These are phyloP conservation scores for Beaufortia kweichowensis DNA, from an alignment of 2,113 vertebrate species.

Conservation along the genomic window DNA sequence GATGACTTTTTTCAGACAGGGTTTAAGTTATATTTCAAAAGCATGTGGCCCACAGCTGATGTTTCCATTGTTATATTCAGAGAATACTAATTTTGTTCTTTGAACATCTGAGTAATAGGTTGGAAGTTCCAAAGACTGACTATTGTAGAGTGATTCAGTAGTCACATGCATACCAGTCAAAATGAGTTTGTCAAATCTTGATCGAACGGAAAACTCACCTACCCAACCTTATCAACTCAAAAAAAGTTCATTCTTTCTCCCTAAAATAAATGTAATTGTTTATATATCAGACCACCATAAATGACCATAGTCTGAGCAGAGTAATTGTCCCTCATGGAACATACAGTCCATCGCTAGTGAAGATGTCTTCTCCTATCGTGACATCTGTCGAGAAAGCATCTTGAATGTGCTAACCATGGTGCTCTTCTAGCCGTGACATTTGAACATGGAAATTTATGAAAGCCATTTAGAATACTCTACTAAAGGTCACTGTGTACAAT, in stretches of 20 bases:
- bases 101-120: background rate
- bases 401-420: conserved; percentile 26
- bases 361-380: conserved; percentile 9
- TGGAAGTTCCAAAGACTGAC: background rate
- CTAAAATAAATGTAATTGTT: conserved; percentile 18
- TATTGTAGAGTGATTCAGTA: background rate
- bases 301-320: conserved; percentile 19
- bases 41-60: too few relatives aligned
- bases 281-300: conserved; percentile 18
- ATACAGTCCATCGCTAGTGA: background rate
- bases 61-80: background rate
- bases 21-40: too few relatives aligned
- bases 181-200: background rate
- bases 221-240: too few relatives aligned
- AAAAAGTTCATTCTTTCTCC: too few relatives aligned
- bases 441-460: conserved; percentile 61
- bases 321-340: conserved; percentile 22
- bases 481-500: conserved; percentile 67
- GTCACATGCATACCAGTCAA: background rate
- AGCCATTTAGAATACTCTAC: conserved; percentile 54
- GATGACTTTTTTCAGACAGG: too few relatives aligned
- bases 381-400: conserved; percentile 31
- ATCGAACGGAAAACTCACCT: too few relatives aligned
- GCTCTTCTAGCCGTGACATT: conserved; percentile 68
- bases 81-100: background rate